phyloP scores from a whole-genome alignment of 1,140 invertebrate genomes.

The Diorhabda elongata region DNA sequence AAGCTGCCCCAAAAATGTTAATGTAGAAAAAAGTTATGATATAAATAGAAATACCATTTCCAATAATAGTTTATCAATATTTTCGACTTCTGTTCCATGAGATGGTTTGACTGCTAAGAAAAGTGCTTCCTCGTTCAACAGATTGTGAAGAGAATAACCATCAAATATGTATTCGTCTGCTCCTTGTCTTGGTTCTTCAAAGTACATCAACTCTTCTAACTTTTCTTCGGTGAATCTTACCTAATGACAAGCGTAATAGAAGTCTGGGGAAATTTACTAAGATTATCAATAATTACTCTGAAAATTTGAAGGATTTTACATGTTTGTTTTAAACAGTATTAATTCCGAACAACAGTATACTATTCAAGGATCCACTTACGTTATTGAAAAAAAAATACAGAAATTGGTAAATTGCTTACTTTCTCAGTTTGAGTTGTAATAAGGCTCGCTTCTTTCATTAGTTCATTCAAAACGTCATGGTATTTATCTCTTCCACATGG shows the following conservation, averaged over 20 bases:
- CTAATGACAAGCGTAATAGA: slow-evolving; percentile 12
- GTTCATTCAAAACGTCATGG: slow-evolving; percentile 37
- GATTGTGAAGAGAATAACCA: slow-evolving; percentile 26
- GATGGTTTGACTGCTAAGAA: slow-evolving; percentile 22
- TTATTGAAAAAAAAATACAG: too few species aligned
- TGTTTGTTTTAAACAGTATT: too few species aligned
- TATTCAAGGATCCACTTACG: too few species aligned
- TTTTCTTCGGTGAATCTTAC: slow-evolving; percentile 25
- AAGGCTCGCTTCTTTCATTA: slow-evolving; percentile 34
- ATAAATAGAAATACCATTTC: neutral
- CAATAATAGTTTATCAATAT: slow-evolving; percentile 24
- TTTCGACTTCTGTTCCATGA: slow-evolving; percentile 19
- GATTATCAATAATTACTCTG: too few species aligned
- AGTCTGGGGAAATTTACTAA: too few species aligned
- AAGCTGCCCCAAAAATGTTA: neutral
- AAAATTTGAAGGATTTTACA: too few species aligned
- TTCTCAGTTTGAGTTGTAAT: slow-evolving; percentile 32
- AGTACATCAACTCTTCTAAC: slow-evolving; percentile 32
- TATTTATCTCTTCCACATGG: slow-evolving; percentile 37
- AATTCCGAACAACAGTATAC: too few species aligned
- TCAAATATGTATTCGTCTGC: slow-evolving; percentile 23
- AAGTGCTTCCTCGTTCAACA: slow-evolving; percentile 20
- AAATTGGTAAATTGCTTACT: slow-evolving; percentile 17
- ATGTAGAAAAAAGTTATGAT: neutral
- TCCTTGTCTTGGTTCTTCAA: slow-evolving; percentile 11